These are phyloP conservation scores for Diarsia brunnea DNA, from an alignment of 2,888 invertebrate species.

Conservation along the genomic window DNA sequence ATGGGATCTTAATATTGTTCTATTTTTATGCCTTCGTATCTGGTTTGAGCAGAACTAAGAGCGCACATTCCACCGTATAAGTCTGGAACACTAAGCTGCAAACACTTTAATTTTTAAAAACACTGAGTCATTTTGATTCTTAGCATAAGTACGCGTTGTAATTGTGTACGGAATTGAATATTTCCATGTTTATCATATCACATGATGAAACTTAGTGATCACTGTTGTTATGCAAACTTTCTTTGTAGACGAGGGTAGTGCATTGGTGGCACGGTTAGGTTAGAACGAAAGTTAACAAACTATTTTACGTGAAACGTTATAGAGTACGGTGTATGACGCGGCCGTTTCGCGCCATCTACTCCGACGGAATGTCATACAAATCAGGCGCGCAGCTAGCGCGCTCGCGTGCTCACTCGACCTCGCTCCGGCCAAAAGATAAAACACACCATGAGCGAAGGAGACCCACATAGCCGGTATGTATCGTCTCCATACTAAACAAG, in stretches of 20 bases:
- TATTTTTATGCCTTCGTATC: constrained; percentile 76
- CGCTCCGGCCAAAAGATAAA: constrained; percentile 72
- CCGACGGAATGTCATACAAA: constrained; percentile 77
- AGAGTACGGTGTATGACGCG: constrained; percentile 74
- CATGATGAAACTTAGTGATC: constrained; percentile 63
- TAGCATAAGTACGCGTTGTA: constrained; percentile 72
- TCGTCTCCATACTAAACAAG: constrained; percentile 64
- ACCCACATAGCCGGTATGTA: constrained; percentile 60
- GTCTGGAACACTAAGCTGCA: constrained; percentile 77
- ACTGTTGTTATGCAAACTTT: constrained; percentile 48
- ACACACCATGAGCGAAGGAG: constrained; percentile 73
- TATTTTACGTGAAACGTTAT: constrained; percentile 71
- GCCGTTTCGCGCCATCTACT: constrained; percentile 78
- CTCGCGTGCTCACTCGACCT: constrained; percentile 62
- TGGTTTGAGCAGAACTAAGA: constrained; percentile 70
- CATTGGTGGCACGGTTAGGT: constrained; percentile 64
- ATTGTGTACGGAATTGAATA: constrained; percentile 69
- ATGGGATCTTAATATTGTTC: constrained; percentile 72
- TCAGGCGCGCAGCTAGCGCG: constrained; percentile 60
- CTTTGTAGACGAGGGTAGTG: constrained; percentile 26
- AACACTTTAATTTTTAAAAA: constrained; percentile 81
- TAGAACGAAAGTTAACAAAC: constrained; percentile 76
- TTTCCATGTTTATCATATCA: constrained; percentile 73
- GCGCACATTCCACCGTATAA: constrained; percentile 79
- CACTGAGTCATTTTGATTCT: constrained; percentile 85